Conservation (phyloP, 1,140 invertebrate genomes). For the Aphis gossypii region DNA sequence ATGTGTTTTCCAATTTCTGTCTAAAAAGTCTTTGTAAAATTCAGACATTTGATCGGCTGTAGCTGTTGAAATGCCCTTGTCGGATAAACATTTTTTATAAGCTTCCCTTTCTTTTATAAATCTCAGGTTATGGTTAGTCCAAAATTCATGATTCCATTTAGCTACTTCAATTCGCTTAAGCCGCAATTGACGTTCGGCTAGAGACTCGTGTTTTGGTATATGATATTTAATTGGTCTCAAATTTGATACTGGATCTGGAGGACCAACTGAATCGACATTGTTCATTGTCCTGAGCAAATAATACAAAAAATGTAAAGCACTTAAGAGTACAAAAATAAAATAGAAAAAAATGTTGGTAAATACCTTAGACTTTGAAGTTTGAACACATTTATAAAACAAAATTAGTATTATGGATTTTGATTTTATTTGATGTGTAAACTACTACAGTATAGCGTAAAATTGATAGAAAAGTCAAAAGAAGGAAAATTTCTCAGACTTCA, state of each 20-base stretch:
- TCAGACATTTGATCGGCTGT: conserved; percentile 84
- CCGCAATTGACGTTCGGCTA: conserved; percentile 72
- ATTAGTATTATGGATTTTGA: neutral
- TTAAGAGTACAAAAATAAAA: neutral
- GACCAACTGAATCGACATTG: conserved; percentile 71
- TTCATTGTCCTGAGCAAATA: conserved; percentile 36
- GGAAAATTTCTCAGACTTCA: neutral
- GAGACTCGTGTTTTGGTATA: conserved; percentile 71
- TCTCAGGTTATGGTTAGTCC: conserved; percentile 77
- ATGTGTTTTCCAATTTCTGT: conserved; percentile 78
- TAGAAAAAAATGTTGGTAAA: neutral
- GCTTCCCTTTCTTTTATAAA: conserved; percentile 75
- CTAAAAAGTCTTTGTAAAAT: conserved; percentile 83
- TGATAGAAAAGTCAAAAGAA: neutral
- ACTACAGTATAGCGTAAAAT: neutral
- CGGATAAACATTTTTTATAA: conserved; percentile 67
- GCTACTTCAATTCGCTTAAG: conserved; percentile 73
- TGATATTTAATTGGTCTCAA: conserved; percentile 75
- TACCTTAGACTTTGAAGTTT: neutral
- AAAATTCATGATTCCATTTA: conserved; percentile 83
- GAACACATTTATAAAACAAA: conserved; percentile 33
- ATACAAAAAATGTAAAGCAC: neutral
- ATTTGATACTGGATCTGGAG: conserved; percentile 80
- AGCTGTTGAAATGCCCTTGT: conserved; percentile 64
- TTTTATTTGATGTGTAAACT: neutral